Base-by-base conservation (phyloP, 2,888 invertebrate species). In the Cataglyphis cursor region DNA sequence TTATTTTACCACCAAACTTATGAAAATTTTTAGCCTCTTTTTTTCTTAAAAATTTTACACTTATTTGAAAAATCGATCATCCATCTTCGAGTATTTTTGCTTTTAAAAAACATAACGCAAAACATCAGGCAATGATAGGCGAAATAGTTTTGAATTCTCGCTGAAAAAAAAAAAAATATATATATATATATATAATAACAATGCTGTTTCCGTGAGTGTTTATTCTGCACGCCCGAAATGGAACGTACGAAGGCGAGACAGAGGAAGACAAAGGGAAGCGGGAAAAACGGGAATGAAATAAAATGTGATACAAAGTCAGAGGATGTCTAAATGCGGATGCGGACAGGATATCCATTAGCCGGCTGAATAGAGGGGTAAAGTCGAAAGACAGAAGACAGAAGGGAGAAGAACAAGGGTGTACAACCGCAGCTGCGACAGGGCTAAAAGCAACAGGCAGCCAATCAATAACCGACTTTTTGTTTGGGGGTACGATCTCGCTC, bases 361-460 rank as follows among this genome's bases (percentile, higher is more conserved):
- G n/a, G 51, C n/a, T 44, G 74, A 62, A 61, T 48, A 68, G 35
- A 48, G 21, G 21, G 48, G 62, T 82, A 83, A 82, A 57, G 74
- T 82, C 70, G 70, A 73, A 54, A 73, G 64, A 83, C 81, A 72
- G 35, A 35, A 65, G 82, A 81, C 74, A 86, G 41, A 51, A 44
- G 66, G 83, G 85, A 35, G 72, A 78, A 76, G 86, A 76, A 68
- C 24, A 82, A 87, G 86, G 87, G 85, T 86, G 78, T 65, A 83
- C 81, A 90, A 91, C 88, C 90, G 87, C 89, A 91, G 87, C 89
- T 83, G 85, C 85, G 87, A 88, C 90, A 92, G 91, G 90, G 90
- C 89, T 92, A 90, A 94, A 92, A 93, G 94, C 94, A 94, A 94
- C 94, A 94, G 94, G 94, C 94, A 94, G 93, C 91, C 93, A 93